phyloP scores from a whole-genome alignment of 2,888 invertebrate genomes.

The Sclerodermus sp. region DNA sequence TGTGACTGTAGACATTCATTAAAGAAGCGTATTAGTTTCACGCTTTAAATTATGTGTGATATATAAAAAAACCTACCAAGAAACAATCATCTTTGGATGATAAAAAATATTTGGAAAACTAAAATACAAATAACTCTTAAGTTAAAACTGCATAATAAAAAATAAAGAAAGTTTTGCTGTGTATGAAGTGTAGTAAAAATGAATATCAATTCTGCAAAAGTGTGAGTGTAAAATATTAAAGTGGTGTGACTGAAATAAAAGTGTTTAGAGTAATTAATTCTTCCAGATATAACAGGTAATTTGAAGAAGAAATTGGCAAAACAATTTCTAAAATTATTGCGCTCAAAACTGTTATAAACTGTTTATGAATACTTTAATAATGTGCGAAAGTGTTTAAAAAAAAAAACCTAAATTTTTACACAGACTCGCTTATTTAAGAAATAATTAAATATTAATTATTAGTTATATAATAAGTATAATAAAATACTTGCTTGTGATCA shows the following conservation, averaged over 20 bases:
- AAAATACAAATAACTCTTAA: no score
- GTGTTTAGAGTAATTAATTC: constrained; percentile 31
- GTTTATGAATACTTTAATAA: constrained; percentile 25
- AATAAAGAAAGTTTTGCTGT: constrained; percentile 17
- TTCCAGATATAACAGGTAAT: constrained; percentile 30
- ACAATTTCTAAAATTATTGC: constrained; percentile 27
- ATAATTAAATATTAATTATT: constrained; percentile 38
- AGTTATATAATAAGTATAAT: constrained; percentile 37
- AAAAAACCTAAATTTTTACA: constrained; percentile 46
- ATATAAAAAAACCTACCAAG: no score
- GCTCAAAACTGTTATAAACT: constrained; percentile 28
- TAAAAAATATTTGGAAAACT: no score
- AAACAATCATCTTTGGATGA: no score
- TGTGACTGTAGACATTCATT: no score
- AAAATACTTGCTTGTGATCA: constrained; percentile 41
- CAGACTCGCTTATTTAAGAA: constrained; percentile 51
- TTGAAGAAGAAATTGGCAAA: constrained; percentile 21
- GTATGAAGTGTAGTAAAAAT: constrained; percentile 24
- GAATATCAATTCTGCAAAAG: background rate
- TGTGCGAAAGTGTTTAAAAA: constrained; percentile 28
- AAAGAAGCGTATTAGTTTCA: no score
- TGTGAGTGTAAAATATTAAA: constrained; percentile 29
- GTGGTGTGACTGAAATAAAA: constrained; percentile 32
- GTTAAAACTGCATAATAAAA: constrained; percentile 16
- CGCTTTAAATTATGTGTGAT: no score